Conservation (phyloP, 2,797 vertebrate species). For the Cossypha heuglini region DNA sequence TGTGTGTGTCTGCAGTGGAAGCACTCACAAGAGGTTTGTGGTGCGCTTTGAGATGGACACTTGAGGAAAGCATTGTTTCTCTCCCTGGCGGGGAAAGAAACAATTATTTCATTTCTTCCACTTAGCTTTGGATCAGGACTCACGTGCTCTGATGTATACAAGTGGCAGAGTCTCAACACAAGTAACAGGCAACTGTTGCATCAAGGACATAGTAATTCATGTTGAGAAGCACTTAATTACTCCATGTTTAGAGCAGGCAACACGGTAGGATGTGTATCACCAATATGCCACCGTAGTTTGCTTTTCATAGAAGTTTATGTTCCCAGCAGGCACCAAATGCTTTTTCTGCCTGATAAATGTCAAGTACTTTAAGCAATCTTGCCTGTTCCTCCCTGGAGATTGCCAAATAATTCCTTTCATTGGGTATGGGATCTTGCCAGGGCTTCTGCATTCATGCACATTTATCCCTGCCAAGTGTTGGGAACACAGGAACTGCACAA, state of each 20-base stretch:
- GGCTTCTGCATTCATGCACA: background rate
- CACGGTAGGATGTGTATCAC: background rate
- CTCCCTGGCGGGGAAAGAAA: background rate
- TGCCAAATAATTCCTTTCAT: conserved; percentile 42
- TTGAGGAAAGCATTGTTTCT: background rate
- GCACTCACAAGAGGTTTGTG: background rate
- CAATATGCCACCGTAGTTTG: background rate
- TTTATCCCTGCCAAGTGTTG: background rate
- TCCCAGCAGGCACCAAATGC: background rate
- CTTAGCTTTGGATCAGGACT: background rate
- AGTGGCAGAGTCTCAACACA: background rate
- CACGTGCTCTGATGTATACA: rapidly evolving
- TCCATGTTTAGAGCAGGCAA: background rate
- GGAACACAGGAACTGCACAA: background rate
- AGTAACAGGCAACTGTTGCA: background rate
- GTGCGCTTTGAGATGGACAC: background rate
- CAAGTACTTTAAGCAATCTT: conserved; percentile 27
- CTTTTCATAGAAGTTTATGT: conserved; percentile 20
- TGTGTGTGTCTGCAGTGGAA: background rate
- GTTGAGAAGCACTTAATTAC: conserved; percentile 26
- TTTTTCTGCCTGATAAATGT: conserved; percentile 52
- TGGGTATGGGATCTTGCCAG: conserved; percentile 19
- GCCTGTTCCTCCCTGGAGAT: background rate
- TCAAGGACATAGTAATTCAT: background rate
- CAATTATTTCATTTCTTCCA: background rate